phyloP scores from a whole-genome alignment of 2,888 invertebrate species.

The Trichogramma evanescens region DNA sequence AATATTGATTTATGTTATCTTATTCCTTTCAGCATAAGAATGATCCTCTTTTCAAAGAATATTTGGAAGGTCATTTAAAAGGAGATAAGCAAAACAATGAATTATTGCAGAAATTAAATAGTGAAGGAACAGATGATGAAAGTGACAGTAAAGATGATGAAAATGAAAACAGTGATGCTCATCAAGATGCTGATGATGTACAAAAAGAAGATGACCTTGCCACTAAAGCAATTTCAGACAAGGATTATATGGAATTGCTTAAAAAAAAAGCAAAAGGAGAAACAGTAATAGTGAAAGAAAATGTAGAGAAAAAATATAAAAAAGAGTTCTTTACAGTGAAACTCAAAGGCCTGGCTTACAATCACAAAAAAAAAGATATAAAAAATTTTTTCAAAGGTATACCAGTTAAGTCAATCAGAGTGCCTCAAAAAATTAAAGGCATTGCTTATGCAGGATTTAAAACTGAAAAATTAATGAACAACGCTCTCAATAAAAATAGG shows the following conservation, averaged over 20 bases:
- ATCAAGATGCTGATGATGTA: conserved; percentile 55
- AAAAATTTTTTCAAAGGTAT: conserved; percentile 79
- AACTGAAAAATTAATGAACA: conserved; percentile 69
- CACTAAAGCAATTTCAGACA: conserved; percentile 29
- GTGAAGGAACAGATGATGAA: conserved; percentile 29
- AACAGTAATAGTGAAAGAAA: conserved; percentile 38
- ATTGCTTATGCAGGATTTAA: conserved; percentile 89
- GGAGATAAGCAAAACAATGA: conserved; percentile 29
- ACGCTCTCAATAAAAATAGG: conserved; percentile 76
- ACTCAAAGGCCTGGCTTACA: conserved; percentile 70
- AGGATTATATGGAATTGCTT: conserved; percentile 67
- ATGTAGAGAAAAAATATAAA: conserved; percentile 39
- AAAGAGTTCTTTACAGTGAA: conserved; percentile 58
- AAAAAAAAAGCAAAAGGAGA: conserved; percentile 51
- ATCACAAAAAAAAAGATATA: conserved; percentile 74
- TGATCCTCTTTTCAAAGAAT: conserved; percentile 85
- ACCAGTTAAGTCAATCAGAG: conserved; percentile 69
- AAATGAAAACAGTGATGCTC: conserved; percentile 58
- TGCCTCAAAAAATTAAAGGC: conserved; percentile 70
- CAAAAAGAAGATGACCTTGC: conserved; percentile 4
- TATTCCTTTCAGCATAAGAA: conserved; percentile 60
- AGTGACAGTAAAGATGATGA: conserved; percentile 36
- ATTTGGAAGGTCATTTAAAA: conserved; percentile 72
- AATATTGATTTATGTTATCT: background rate
- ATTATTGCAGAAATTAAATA: conserved; percentile 31